A percentile compares a stretch with the other conserved stretches of the same genome.
These are phyloP conservation scores for Argyresthia albistria DNA, from an alignment of 2,888 invertebrate genomes.

Conservation along the genomic window DNA sequence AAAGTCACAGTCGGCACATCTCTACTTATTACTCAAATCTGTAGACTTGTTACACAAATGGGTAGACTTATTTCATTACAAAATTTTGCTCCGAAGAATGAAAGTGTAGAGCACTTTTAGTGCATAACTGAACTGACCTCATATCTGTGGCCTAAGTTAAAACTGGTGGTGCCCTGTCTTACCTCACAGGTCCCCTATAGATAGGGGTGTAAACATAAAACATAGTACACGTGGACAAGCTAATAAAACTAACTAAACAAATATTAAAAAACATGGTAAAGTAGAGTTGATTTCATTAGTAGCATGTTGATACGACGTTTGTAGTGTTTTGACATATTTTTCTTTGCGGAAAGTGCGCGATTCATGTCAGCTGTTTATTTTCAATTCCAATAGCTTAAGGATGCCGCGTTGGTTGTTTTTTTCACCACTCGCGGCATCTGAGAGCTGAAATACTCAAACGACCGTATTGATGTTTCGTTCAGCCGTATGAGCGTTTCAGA, in stretches of 20 bases:
- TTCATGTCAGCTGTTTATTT: slow-evolving; percentile 69
- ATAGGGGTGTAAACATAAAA: slow-evolving; percentile 60
- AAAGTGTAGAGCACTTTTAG: too few relatives aligned
- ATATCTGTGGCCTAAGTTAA: too few relatives aligned
- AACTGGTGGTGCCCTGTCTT: too few relatives aligned
- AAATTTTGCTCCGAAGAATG: too few relatives aligned
- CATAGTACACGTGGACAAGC: slow-evolving; percentile 65
- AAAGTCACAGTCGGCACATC: too few relatives aligned
- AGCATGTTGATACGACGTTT: slow-evolving; percentile 69
- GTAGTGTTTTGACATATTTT: slow-evolving; percentile 75
- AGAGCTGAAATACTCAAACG: slow-evolving; percentile 58
- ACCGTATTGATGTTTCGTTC: slow-evolving; percentile 16
- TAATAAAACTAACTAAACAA: slow-evolving; percentile 21
- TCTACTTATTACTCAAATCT: too few relatives aligned
- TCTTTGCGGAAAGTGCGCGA: slow-evolving; percentile 74
- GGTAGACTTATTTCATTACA: too few relatives aligned
- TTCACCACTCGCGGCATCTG: slow-evolving; percentile 9
- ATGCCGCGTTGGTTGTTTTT: neutral
- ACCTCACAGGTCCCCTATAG: slow-evolving; percentile 34
- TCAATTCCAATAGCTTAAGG: slow-evolving; percentile 38
- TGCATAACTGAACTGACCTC: slow-evolving; percentile 25
- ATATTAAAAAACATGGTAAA: slow-evolving; percentile 55
- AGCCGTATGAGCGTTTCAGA: slow-evolving; percentile 54
- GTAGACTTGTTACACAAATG: too few relatives aligned
- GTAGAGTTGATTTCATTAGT: slow-evolving; percentile 74